Evolutionary conservation across 1,140 invertebrate genomes (phyloP).

Genomic region (Teleopsis dalmanni): DNA sequence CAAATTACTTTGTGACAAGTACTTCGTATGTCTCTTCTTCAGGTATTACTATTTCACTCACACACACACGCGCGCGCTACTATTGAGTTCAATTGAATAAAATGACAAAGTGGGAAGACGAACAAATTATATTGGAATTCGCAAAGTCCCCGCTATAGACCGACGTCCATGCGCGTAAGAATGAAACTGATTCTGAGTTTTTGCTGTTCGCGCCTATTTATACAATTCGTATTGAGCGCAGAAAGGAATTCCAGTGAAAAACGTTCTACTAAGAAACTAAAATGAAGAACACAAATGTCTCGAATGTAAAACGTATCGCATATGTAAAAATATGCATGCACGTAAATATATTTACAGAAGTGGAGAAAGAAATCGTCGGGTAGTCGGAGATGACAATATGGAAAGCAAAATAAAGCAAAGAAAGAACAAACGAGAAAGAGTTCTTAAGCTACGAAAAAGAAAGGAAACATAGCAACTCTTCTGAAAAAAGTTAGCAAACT

Average conservation of each 20-base stretch:
- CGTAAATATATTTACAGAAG: slow-evolving; percentile 7
- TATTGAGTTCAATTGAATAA: no score
- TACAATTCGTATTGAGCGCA: slow-evolving; percentile 20
- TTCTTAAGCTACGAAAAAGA: no score
- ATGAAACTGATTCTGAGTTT: slow-evolving; percentile 28
- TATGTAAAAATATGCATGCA: neutral
- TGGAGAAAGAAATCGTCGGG: neutral
- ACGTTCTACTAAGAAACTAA: slow-evolving; percentile 14
- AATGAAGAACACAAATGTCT: neutral
- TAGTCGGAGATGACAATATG: neutral
- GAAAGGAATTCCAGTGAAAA: slow-evolving; percentile 12
- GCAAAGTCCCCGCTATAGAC: no score
- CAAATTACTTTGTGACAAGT: no score
- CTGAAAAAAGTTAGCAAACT: no score
- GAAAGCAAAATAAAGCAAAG: neutral
- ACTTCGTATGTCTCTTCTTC: no score
- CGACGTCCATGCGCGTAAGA: slow-evolving; percentile 22
- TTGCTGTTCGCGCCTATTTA: slow-evolving; percentile 32
- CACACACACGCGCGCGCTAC: no score
- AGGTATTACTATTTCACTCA: no score
- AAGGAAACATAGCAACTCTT: no score
- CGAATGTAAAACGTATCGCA: neutral
- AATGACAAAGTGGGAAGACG: no score
- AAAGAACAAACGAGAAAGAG: no score
- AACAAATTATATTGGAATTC: no score